phyloP scores from a whole-genome alignment of 2,797 vertebrate genomes.

The Gastrophryne carolinensis region DNA sequence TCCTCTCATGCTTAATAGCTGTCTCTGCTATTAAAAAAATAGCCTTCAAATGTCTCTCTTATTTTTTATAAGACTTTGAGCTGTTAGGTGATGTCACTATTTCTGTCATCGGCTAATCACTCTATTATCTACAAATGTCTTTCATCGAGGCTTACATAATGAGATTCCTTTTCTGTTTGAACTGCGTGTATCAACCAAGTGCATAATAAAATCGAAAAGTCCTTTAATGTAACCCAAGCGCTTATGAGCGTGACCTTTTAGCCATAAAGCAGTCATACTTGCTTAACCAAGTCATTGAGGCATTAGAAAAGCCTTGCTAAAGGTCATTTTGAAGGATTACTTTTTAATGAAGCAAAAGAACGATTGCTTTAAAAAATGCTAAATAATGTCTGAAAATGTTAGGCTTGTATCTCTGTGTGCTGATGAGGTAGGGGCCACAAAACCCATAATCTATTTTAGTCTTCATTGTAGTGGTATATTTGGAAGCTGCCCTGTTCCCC shows the following conservation, averaged over 20 bases:
- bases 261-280: slow-evolving; percentile 42
- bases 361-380: no score
- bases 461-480: no score
- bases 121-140: slow-evolving; percentile 46
- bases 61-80: slow-evolving; percentile 5
- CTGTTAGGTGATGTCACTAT: slow-evolving; percentile 36
- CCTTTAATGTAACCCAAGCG: slow-evolving; percentile 35
- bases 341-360: neutral
- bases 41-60: neutral
- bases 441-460: no score
- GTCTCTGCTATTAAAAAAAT: neutral
- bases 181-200: slow-evolving; percentile 34
- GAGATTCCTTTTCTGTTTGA: slow-evolving; percentile 38
- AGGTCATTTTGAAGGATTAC: slow-evolving; percentile 43
- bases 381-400: no score
- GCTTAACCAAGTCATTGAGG: slow-evolving; percentile 45
- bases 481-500: no score
- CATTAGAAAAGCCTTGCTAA: slow-evolving; percentile 41
- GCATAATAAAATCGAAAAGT: slow-evolving; percentile 32
- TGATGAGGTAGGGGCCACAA: no score
- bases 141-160: slow-evolving; percentile 41
- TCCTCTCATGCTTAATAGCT: neutral
- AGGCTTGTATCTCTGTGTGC: no score
- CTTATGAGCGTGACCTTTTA: slow-evolving; percentile 45
- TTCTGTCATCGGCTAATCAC: slow-evolving; percentile 41